Percentiles rank a stretch among this genome's conserved stretches.
These are phyloP conservation scores for Cyprinodon diabolis DNA, from an alignment of 2,797 vertebrate species.

Conservation along the genomic window DNA sequence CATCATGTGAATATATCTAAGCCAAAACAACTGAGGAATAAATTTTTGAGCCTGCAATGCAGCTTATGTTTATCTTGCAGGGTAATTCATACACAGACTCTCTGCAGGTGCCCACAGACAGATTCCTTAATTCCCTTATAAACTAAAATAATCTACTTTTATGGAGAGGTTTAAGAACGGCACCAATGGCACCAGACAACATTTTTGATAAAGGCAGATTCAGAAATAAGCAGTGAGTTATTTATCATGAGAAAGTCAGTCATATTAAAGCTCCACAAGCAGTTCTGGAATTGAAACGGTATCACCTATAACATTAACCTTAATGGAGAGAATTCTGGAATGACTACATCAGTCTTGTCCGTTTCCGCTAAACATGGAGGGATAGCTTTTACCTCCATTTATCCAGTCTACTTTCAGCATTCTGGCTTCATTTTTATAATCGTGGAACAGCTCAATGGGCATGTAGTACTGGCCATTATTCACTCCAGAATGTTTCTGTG, in stretches of 20 bases:
- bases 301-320: slow-evolving; percentile 33
- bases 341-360: slow-evolving; percentile 39
- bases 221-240: slow-evolving; percentile 35
- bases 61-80: slow-evolving; percentile 66
- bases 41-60: slow-evolving; percentile 57
- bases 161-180: slow-evolving; percentile 50
- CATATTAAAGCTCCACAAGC: slow-evolving; percentile 18
- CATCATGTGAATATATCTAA: slow-evolving; percentile 53
- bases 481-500: slow-evolving; percentile 56
- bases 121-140: slow-evolving; percentile 41
- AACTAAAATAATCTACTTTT: slow-evolving; percentile 31
- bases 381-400: slow-evolving; percentile 38
- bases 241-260: background rate
- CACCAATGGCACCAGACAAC: slow-evolving; percentile 8
- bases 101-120: slow-evolving; percentile 28
- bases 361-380: slow-evolving; percentile 28
- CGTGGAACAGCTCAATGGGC: slow-evolving; percentile 54
- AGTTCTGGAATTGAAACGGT: slow-evolving; percentile 40
- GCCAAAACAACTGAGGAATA: slow-evolving; percentile 47
- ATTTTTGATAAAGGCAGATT: slow-evolving; percentile 19
- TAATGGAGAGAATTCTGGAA: slow-evolving; percentile 33
- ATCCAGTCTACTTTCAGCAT: slow-evolving; percentile 32
- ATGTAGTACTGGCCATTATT: slow-evolving; percentile 58
- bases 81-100: slow-evolving; percentile 53
- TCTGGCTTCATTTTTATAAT: slow-evolving; percentile 60